Percentiles rank a stretch among this genome's conserved stretches.
These are phyloP conservation scores for Pantelozetes paolii DNA, from an alignment of 2,888 invertebrate genomes.

Conservation along the genomic window DNA sequence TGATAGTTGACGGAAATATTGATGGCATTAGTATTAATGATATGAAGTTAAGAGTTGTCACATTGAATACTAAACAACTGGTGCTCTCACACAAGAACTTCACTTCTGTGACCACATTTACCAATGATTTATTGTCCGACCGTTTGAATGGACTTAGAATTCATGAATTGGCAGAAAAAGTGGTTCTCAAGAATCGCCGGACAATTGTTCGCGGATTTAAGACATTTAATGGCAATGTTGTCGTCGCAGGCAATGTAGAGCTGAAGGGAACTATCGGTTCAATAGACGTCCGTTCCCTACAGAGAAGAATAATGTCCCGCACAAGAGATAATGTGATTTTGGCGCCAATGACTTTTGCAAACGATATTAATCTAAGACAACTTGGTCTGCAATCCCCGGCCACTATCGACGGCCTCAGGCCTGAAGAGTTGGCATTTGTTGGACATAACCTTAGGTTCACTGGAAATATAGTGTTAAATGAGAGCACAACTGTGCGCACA, in stretches of 20 bases:
- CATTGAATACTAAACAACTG: constrained; percentile 2
- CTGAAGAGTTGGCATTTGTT: background rate
- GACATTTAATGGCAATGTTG: constrained; percentile 25
- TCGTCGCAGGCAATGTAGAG: background rate
- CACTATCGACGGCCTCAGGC: constrained; percentile 28
- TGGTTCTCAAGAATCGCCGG: background rate
- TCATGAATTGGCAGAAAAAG: background rate
- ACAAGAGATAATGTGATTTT: constrained; percentile 37
- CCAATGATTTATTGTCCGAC: background rate
- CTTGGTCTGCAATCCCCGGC: background rate
- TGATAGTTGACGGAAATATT: constrained; percentile 23
- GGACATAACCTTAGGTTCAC: background rate
- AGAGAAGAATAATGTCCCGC: constrained; percentile 16
- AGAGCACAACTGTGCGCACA: background rate
- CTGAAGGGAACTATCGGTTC: constrained; percentile 26
- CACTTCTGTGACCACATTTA: constrained; percentile 6
- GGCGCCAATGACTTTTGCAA: constrained; percentile 8
- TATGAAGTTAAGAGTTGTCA: constrained; percentile 32
- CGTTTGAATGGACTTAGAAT: constrained; percentile 25
- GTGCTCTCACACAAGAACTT: constrained; percentile 19
- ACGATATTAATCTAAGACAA: constrained; percentile 10
- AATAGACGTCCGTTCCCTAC: constrained; percentile 16
- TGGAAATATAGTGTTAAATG: constrained; percentile 25
- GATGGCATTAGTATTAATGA: constrained; percentile 22
- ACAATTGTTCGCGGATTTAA: constrained; percentile 32